Percentiles rank a stretch among this genome's conserved stretches.
Evolutionary conservation across 2,113 vertebrate genomes (phyloP).

Genomic region (Caracal caracal): DNA sequence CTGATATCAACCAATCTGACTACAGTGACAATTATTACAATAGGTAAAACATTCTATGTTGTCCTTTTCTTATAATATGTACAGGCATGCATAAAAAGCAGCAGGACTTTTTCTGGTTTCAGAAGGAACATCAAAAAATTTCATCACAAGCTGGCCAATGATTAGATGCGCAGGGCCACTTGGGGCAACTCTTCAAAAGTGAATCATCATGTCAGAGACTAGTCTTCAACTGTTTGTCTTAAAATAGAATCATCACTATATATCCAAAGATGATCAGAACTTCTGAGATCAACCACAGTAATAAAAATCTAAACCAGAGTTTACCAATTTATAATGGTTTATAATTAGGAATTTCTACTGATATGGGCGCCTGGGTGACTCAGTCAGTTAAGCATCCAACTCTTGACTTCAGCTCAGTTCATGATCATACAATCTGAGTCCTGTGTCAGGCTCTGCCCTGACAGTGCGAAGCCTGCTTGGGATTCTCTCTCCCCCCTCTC

Average conservation of each 20-base stretch:
- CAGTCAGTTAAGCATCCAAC: no score
- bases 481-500: no score
- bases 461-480: no score
- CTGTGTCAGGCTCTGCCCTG: no score
- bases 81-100: no score
- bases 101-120: background rate
- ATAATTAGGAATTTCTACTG: background rate
- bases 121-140: background rate
- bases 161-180: background rate
- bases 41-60: background rate
- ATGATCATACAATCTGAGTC: no score
- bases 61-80: background rate
- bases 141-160: background rate
- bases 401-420: no score
- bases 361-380: no score
- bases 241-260: background rate
- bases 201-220: background rate
- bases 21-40: background rate
- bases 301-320: conserved; percentile 2
- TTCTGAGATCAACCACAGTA: background rate
- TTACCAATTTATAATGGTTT: background rate
- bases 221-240: background rate
- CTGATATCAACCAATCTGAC: background rate
- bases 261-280: background rate
- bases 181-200: background rate